Base-by-base conservation (phyloP, 2,888 invertebrate genomes). In the Drosophila maculinotata region DNA sequence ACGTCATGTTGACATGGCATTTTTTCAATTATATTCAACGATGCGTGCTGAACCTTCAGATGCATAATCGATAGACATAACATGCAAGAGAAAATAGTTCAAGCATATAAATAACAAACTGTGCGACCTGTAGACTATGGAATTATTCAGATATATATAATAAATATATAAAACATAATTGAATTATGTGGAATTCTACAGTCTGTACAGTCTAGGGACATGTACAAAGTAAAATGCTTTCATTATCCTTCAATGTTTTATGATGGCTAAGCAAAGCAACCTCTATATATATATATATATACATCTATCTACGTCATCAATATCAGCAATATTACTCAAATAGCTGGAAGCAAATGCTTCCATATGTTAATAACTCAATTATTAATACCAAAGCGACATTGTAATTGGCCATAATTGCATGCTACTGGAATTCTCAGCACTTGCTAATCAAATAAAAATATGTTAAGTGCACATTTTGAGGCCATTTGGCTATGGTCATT, bases 401-500 rank as follows among this genome's bases (percentile, higher is more conserved):
- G 36, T 53, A 56, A 60, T 66, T 49, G 65, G 48, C 59, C 10
- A 17, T 70, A 72, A 69, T 70, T 70, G 71, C 53, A 65, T 56
- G 68, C 64, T 75, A 63, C 59, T 63, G 62, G 62, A 42, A 51
- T 79, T 48, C 39, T 48, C 31, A 17, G 48, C 69, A 57, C 44
- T 60, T 53, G 59, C 23, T 33, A 71, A 81, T 75, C 48, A 79
- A 54, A 68, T 53, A 47, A 56, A 51, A 62, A 66, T 68, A 68
- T 70, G 56, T 76, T 67, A 67, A 71, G 66, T 56, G 64, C 77
- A 44, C 76, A 63, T 62, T 83, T 77, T 59, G 56, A 69, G 59
- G 59, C 57, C 74, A 59, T 67, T 74, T 48, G 35, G 56, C 36
- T 47, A 65, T 49, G 80, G 80, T 38, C 83, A 79, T 79, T 83